phyloP scores from a whole-genome alignment of 2,797 vertebrate species.

The Urophycis tenuis region DNA sequence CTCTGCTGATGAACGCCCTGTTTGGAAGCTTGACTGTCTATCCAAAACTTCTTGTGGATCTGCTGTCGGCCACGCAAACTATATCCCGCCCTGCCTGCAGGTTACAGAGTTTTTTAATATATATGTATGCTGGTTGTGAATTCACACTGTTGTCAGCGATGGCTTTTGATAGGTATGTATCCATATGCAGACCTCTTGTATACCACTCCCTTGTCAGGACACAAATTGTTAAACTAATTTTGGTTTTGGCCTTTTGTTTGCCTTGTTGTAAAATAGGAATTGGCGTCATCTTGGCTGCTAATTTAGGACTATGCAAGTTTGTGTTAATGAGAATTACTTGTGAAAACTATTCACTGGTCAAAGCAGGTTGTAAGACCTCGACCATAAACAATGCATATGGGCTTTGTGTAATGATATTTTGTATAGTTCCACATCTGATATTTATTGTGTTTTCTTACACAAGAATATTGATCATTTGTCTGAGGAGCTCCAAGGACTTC shows the following conservation, averaged over 20 bases:
- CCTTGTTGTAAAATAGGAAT: constrained; percentile 18
- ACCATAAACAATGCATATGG: not conserved
- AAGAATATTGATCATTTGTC: constrained; percentile 24
- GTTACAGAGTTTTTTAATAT: constrained; percentile 23
- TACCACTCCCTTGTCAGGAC: constrained; percentile 11
- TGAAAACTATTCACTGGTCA: not conserved
- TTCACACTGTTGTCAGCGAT: constrained; percentile 28
- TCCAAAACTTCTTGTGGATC: constrained; percentile 28
- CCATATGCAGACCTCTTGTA: constrained; percentile 31
- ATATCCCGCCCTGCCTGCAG: constrained; percentile 13
- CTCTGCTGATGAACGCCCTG: constrained; percentile 19
- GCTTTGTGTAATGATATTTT: constrained; percentile 8
- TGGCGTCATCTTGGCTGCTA: not conserved
- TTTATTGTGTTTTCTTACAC: constrained; percentile 30
- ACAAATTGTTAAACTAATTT: constrained; percentile 22
- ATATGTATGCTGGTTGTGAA: constrained; percentile 17
- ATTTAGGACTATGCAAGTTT: not conserved
- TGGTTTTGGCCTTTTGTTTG: constrained; percentile 21
- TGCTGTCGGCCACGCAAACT: constrained; percentile 14
- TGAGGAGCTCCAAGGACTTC: constrained; percentile 22
- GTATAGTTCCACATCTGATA: constrained; percentile 16
- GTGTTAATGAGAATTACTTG: not conserved
- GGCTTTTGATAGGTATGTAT: constrained; percentile 30
- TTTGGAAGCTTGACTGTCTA: constrained; percentile 24
- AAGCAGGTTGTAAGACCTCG: not conserved